Evolutionary conservation across 2,888 invertebrate species (phyloP).

Genomic region (Hypena proboscidalis): DNA sequence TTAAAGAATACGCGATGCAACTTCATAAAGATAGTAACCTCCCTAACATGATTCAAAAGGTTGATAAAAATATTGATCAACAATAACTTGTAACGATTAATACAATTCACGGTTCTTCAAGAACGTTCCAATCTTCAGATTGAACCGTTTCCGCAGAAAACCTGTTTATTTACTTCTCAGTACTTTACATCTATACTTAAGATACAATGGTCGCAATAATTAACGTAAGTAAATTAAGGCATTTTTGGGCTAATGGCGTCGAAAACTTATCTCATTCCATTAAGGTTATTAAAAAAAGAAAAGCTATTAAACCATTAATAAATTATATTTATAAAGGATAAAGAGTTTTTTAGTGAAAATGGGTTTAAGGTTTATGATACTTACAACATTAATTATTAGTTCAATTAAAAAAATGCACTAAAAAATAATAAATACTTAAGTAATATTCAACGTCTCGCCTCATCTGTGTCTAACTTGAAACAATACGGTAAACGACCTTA

Average conservation of each 20-base stretch:
- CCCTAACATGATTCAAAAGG: neutral
- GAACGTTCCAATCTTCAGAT: neutral
- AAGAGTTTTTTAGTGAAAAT: too few relatives aligned
- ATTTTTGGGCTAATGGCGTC: constrained; percentile 32
- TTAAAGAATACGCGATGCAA: too few relatives aligned
- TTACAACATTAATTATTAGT: too few relatives aligned
- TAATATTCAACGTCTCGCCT: too few relatives aligned
- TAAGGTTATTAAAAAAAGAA: neutral
- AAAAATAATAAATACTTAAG: too few relatives aligned
- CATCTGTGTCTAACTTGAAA: too few relatives aligned
- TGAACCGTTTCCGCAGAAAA: neutral
- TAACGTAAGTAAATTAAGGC: constrained; percentile 11
- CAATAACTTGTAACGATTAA: neutral
- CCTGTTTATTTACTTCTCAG: neutral
- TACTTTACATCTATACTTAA: neutral
- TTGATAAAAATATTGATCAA: neutral
- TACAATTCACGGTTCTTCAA: neutral
- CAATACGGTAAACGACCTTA: too few relatives aligned
- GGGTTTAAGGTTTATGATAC: too few relatives aligned
- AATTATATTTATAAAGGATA: too few relatives aligned
- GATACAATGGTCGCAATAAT: constrained; percentile 3
- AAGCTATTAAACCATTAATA: too few relatives aligned
- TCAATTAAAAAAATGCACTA: too few relatives aligned
- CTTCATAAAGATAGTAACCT: too few relatives aligned
- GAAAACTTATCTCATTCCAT: constrained; percentile 5